Percentiles rank a stretch among this genome's conserved stretches.
These are phyloP conservation scores for Scolopax bukidnonensis DNA, from an alignment of 2,797 vertebrate species.

Conservation along the genomic window DNA sequence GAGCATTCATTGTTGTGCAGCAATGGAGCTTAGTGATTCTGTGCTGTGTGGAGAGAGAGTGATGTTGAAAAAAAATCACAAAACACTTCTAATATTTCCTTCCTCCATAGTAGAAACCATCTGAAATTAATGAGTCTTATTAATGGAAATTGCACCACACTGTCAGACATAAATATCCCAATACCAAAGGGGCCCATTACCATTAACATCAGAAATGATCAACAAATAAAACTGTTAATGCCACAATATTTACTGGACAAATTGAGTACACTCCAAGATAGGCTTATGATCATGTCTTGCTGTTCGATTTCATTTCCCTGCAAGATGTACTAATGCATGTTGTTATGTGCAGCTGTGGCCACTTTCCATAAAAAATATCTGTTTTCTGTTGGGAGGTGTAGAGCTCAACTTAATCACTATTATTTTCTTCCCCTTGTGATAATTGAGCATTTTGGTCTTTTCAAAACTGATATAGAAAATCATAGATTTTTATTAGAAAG, in stretches of 20 bases:
- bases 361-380: slow-evolving; percentile 41
- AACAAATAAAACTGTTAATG: slow-evolving; percentile 70
- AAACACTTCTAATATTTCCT: slow-evolving; percentile 58
- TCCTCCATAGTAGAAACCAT: slow-evolving; percentile 50
- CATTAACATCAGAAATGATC: slow-evolving; percentile 75
- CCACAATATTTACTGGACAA: slow-evolving; percentile 65
- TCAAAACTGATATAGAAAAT: not conserved
- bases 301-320: slow-evolving; percentile 71
- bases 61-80: not conserved
- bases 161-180: slow-evolving; percentile 75
- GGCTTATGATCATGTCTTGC: slow-evolving; percentile 44
- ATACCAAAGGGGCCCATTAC: slow-evolving; percentile 67
- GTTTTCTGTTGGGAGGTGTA: slow-evolving; percentile 33
- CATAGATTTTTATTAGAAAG: not conserved
- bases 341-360: slow-evolving; percentile 66
- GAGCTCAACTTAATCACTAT: not conserved
- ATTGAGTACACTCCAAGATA: slow-evolving; percentile 68
- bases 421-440: slow-evolving; percentile 8
- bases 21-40: not conserved
- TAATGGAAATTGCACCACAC: slow-evolving; percentile 69
- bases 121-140: slow-evolving; percentile 76
- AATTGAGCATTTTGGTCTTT: not conserved
- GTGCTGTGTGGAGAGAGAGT: not conserved
- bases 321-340: slow-evolving; percentile 67
- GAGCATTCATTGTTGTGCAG: slow-evolving; percentile 7